A percentile compares a stretch with the other conserved stretches of the same genome.
Conservation (phyloP, 37 sponge, comb jelly and placozoan genomes). For the Ianthella basta region DNA sequence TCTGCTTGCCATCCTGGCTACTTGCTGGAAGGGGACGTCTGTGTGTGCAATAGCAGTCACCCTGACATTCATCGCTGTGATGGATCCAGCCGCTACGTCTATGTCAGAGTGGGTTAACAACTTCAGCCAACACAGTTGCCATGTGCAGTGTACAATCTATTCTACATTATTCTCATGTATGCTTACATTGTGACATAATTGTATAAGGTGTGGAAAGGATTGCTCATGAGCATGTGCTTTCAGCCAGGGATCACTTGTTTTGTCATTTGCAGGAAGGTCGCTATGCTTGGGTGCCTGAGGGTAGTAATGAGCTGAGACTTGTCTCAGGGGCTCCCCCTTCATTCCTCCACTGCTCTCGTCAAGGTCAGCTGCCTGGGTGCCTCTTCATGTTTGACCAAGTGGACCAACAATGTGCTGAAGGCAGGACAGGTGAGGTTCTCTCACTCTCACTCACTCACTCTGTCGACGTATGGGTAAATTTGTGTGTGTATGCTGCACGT, state of each 20-base stretch:
- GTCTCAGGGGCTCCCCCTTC: slow-evolving; percentile 47
- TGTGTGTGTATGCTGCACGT: too few species aligned
- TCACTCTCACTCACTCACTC: too few species aligned
- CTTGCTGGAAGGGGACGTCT: not conserved
- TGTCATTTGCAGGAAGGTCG: not conserved
- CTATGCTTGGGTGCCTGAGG: not conserved
- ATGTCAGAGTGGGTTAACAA: not conserved
- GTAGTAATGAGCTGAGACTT: not conserved
- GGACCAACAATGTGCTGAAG: slow-evolving; percentile 49
- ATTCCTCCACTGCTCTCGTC: slow-evolving; percentile 43
- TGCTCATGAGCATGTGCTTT: too few species aligned
- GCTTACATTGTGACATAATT: too few species aligned
- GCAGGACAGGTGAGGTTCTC: slow-evolving; percentile 66
- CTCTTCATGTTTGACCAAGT: slow-evolving; percentile 69
- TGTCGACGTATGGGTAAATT: too few species aligned
- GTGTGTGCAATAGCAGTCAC: slow-evolving; percentile 6
- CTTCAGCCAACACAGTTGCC: too few species aligned
- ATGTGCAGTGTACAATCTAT: too few species aligned
- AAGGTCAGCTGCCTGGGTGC: slow-evolving; percentile 71
- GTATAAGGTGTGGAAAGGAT: too few species aligned
- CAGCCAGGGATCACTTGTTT: too few species aligned
- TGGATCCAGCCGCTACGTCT: not conserved
- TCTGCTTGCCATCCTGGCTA: slow-evolving; percentile 12
- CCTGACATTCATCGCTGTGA: not conserved
- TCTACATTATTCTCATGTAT: too few species aligned